Evolutionary conservation across 1,140 invertebrate genomes (phyloP).

Genomic region (Psilanteris sp.): DNA sequence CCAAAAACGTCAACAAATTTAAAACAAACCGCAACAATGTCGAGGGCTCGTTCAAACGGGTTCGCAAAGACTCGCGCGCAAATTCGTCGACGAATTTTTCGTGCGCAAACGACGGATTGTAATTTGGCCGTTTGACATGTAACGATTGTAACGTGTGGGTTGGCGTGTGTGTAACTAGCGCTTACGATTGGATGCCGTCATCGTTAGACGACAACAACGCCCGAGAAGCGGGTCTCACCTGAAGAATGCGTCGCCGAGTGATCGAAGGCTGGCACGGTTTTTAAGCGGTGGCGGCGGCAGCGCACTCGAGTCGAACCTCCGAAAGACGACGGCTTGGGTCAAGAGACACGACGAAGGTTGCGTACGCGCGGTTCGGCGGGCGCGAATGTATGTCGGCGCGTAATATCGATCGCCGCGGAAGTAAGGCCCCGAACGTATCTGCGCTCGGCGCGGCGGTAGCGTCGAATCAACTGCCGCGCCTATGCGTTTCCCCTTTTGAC

Average conservation of each 20-base stretch:
- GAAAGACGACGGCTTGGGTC: constrained; percentile 2
- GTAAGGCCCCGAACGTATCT: constrained; percentile 14
- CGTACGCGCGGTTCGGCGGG: neutral
- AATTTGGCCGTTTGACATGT: too few species aligned
- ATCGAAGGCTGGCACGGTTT: constrained; percentile 14
- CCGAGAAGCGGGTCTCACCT: constrained; percentile 49
- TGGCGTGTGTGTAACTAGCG: constrained; percentile 13
- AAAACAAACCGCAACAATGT: too few species aligned
- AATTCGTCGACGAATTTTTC: too few species aligned
- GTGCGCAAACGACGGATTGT: too few species aligned
- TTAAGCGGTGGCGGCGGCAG: constrained; percentile 1
- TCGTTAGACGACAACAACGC: constrained; percentile 29
- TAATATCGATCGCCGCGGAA: constrained; percentile 55
- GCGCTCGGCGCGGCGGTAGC: constrained; percentile 61
- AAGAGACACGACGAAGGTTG: neutral
- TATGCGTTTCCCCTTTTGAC: constrained; percentile 69
- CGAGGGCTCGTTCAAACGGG: too few species aligned
- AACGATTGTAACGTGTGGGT: neutral
- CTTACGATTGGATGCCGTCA: constrained; percentile 35
- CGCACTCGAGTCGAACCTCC: constrained; percentile 5
- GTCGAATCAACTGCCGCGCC: constrained; percentile 76
- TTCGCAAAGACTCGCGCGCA: too few species aligned
- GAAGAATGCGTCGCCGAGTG: constrained; percentile 36
- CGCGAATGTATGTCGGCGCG: constrained; percentile 10
- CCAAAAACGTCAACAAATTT: too few species aligned